A percentile compares a stretch with the other conserved stretches of the same genome.
phyloP scores from a whole-genome alignment of 2,888 invertebrate species.

The Caenorhabditis afra region DNA sequence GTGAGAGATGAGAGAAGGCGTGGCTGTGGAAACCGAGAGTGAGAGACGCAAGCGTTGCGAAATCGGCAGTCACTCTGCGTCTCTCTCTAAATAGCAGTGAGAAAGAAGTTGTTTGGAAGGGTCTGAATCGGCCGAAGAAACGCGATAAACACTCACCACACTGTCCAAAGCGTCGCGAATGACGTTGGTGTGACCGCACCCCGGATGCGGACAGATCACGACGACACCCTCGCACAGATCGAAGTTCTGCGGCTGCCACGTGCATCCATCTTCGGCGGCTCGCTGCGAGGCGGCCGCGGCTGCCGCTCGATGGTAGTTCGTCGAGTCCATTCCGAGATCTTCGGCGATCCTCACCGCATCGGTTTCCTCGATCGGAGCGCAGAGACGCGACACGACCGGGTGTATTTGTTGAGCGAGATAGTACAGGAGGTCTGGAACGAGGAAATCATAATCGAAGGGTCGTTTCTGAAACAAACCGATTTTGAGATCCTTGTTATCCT shows the following conservation, averaged over 20 bases:
- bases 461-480: slow-evolving; percentile 81
- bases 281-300: slow-evolving; percentile 51
- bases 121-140: not conserved
- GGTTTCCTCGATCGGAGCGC: slow-evolving; percentile 94
- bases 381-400: slow-evolving; percentile 94
- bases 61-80: slow-evolving; percentile 33
- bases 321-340: slow-evolving; percentile 69
- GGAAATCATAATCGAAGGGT: not conserved
- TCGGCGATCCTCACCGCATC: slow-evolving; percentile 92
- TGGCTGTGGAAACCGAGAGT: not conserved
- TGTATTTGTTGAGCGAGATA: slow-evolving; percentile 96
- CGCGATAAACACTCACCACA: slow-evolving; percentile 23
- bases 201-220: slow-evolving; percentile 37
- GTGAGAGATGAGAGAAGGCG: not conserved
- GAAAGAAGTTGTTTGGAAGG: too few species aligned
- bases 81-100: slow-evolving; percentile 9
- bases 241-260: slow-evolving; percentile 52
- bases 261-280: slow-evolving; percentile 61
- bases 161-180: slow-evolving; percentile 51
- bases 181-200: slow-evolving; percentile 43
- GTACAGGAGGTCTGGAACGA: slow-evolving; percentile 87
- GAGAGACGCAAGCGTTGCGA: slow-evolving; percentile 1
- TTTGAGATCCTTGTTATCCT: slow-evolving; percentile 83
- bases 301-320: slow-evolving; percentile 64
- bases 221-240: slow-evolving; percentile 51